A percentile compares a stretch with the other conserved stretches of the same genome.
Conservation (phyloP, 2,113 vertebrate species). For the Eurystomus gularis region DNA sequence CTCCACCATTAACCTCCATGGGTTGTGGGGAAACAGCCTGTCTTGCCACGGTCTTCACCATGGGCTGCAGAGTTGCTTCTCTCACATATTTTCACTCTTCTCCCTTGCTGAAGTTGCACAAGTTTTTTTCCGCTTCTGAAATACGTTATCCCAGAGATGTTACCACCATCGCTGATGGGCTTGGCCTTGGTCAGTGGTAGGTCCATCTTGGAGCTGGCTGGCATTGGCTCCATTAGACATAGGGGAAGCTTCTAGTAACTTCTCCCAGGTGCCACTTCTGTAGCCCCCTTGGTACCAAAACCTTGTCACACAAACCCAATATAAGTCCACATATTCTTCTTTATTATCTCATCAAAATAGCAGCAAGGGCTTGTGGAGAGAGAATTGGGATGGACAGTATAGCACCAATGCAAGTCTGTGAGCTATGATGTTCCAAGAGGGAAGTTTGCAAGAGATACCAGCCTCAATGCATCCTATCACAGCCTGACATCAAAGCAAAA, state of each 20-base stretch:
- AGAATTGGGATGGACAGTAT: neutral
- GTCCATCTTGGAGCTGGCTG: neutral
- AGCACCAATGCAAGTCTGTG: neutral
- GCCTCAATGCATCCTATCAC: neutral
- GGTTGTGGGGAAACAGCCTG: neutral
- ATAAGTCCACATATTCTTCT: neutral
- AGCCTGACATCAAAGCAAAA: neutral
- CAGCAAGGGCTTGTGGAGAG: neutral
- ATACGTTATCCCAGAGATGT: neutral
- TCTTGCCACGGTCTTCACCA: too few relatives aligned
- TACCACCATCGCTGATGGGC: too few relatives aligned
- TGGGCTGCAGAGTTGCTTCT: neutral
- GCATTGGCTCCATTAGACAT: neutral
- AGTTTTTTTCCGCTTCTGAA: neutral
- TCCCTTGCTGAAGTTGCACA: neutral
- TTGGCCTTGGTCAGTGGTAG: fast-evolving
- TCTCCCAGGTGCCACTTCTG: neutral
- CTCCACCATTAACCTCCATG: neutral
- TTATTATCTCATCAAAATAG: neutral
- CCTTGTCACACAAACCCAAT: neutral
- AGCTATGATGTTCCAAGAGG: neutral
- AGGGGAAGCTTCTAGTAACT: neutral
- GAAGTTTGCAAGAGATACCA: neutral
- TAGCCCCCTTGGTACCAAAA: neutral
- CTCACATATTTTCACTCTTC: neutral